Conservation (phyloP, 2,113 vertebrate species). For the Gavialis gangeticus region DNA sequence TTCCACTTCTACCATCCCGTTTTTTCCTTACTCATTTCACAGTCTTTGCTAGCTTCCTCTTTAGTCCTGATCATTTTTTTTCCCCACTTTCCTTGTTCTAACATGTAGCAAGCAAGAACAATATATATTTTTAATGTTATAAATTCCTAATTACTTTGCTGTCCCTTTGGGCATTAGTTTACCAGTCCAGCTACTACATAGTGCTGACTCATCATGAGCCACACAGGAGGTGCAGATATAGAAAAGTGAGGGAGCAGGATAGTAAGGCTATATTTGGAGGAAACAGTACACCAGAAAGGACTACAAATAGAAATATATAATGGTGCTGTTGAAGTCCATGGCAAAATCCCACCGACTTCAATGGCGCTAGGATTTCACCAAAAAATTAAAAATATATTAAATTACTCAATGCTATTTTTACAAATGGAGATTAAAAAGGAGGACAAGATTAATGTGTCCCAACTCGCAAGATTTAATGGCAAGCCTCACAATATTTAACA, state of each 20-base stretch:
- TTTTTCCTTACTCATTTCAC: conserved; percentile 11
- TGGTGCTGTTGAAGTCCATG: background rate
- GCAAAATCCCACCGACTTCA: conserved; percentile 1
- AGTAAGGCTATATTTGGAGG: background rate
- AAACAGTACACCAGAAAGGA: background rate
- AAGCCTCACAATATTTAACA: background rate
- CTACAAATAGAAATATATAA: conserved; percentile 1
- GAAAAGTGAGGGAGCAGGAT: background rate
- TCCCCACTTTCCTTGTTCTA: background rate
- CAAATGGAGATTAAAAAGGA: background rate
- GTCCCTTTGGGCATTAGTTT: background rate
- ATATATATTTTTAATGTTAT: background rate
- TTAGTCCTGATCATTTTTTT: background rate
- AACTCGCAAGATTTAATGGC: background rate
- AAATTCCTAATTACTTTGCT: background rate
- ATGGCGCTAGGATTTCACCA: background rate
- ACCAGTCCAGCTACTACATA: background rate
- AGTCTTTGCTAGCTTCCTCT: background rate
- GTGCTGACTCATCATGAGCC: background rate
- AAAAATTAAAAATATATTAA: background rate
- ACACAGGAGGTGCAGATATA: background rate
- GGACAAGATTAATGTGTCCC: background rate
- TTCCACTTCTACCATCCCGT: background rate
- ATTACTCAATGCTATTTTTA: background rate
- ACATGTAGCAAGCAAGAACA: background rate